A percentile compares a stretch with the other conserved stretches of the same genome.
Conservation (phyloP, 2,113 vertebrate species). For the Pygoscelis adeliae region DNA sequence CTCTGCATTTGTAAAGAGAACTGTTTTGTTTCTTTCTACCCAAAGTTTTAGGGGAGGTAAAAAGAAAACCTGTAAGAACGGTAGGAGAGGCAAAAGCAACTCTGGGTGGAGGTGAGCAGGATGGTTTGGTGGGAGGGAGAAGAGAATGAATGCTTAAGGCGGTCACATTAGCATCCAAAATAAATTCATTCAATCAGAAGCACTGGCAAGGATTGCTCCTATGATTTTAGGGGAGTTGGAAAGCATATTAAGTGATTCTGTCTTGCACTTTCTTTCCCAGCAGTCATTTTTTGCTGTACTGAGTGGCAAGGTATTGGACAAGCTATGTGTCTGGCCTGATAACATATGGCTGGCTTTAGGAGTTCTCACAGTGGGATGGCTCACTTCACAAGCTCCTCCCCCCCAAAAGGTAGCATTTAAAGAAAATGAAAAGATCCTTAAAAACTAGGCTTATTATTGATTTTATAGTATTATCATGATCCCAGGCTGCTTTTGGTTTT, state of each 20-base stretch:
- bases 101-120: not conserved
- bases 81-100: not conserved
- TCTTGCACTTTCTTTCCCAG: not conserved
- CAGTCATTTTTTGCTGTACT: not conserved
- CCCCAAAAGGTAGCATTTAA: not conserved
- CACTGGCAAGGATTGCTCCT: not conserved
- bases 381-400: not conserved
- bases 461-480: not conserved
- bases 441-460: not conserved
- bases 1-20: not conserved
- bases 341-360: not conserved
- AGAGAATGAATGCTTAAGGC: not conserved
- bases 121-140: not conserved
- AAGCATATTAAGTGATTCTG: not conserved
- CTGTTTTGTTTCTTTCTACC: not conserved
- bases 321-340: not conserved
- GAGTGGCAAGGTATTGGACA: not conserved
- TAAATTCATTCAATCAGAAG: not conserved
- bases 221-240: not conserved
- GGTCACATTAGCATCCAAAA: not conserved
- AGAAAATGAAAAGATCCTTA: not conserved
- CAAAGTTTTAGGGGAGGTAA: not conserved
- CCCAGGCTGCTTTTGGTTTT: not conserved
- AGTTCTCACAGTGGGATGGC: not conserved
- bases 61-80: not conserved